Evolutionary conservation across 2,797 vertebrate genomes (phyloP), one percentile per base, ranked within the genome.

Genomic region (Kryptolebias ocellatus): DNA sequence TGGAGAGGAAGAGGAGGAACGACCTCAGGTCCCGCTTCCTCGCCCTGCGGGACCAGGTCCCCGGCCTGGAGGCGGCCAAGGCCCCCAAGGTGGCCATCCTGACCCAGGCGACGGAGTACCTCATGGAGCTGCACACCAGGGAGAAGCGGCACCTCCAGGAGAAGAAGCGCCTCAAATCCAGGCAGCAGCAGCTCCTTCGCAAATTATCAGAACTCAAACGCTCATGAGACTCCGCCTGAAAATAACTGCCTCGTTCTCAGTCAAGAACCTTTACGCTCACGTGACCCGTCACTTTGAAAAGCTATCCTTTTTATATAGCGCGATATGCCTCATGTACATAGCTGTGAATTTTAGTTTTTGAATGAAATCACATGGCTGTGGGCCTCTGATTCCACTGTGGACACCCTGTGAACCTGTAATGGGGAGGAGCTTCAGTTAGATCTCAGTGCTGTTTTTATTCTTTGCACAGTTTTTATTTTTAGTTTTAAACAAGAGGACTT

Each of bases 21-120:
- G 97, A 98, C 74, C 95, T 99, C 11, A 94, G 96, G 5, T 99
- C 96, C 0, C 93, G 97, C 1, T 98, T 99, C 87, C 92, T 96
- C 69, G 95, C 95, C 0, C 85, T 98, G 24, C 88, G 96, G 58
- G 96, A 96, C 59, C 91, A 97, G 87, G 95, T 99, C 44, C 97
- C 97, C 0, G 94, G 95, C 16, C 90, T 99, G 29, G 92, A 93
- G 83, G 94, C 95, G 1, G 89, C 95, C 72, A 99, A 98, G 80
- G 95, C 96, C 0, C 96, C 97, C 0, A 99, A 98, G 79, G 97
- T 99, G 73, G 96, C 97, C 79, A 97, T 99, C 87, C 90, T 99
- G 83, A 96, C 96, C 74, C 96, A 95, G 53, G 96, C 97, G 0
- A 94, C 96, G 0, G 95, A 98, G 63, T 97, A 97, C 84, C 90